Evolutionary conservation across 2,797 vertebrate species (phyloP).

Genomic region (Nannoperca australis): DNA sequence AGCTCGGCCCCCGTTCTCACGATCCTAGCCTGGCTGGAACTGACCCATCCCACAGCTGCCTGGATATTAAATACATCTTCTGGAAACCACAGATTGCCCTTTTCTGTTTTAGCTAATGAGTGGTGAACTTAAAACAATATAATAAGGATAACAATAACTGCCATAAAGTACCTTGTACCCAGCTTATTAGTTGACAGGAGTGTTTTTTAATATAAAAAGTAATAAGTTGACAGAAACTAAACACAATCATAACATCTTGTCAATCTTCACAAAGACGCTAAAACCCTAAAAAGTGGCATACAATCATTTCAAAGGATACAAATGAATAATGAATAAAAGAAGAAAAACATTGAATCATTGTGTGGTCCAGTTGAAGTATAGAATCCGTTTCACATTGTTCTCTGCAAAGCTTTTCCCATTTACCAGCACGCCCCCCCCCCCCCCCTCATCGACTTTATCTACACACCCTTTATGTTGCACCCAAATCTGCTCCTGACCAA

Average conservation of each 20-base stretch:
- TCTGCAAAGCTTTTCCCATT: conserved; percentile 80
- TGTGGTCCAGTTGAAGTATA: conserved; percentile 86
- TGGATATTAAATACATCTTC: conserved; percentile 82
- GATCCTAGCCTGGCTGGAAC: conserved; percentile 85
- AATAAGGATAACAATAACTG: conserved; percentile 82
- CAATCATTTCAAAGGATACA: conserved; percentile 84
- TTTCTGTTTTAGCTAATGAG: conserved; percentile 78
- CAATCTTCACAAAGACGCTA: conserved; percentile 81
- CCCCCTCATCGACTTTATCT: conserved; percentile 45
- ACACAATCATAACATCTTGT: conserved; percentile 86
- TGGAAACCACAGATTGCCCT: conserved; percentile 85
- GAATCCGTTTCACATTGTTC: conserved; percentile 88
- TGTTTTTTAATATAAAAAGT: conserved; percentile 91
- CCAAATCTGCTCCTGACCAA: conserved; percentile 75
- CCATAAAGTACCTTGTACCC: conserved; percentile 91
- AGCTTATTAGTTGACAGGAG: conserved; percentile 93
- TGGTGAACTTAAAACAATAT: conserved; percentile 73
- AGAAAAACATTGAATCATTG: conserved; percentile 80
- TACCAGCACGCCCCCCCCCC: conserved; percentile 68
- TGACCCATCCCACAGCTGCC: conserved; percentile 91
- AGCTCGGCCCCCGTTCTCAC: conserved; percentile 86
- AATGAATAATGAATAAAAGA: conserved; percentile 76
- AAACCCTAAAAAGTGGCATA: conserved; percentile 85
- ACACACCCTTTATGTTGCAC: conserved; percentile 67
- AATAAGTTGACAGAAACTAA: conserved; percentile 89